A percentile compares a stretch with the other conserved stretches of the same genome.
These are phyloP conservation scores for Pararge aegeria DNA, from an alignment of 1,140 invertebrate genomes.

Conservation along the genomic window DNA sequence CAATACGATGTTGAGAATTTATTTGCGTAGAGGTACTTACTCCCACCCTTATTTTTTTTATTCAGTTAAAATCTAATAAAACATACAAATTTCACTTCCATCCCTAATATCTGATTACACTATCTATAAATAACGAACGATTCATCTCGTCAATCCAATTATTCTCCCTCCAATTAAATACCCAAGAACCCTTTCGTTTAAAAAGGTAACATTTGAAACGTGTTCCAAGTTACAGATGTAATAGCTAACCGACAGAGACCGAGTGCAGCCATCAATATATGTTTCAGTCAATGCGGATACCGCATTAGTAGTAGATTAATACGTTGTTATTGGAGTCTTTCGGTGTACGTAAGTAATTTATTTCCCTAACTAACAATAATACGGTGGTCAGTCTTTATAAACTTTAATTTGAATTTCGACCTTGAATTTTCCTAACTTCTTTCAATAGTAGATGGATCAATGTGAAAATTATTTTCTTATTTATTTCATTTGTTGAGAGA, in stretches of 20 bases:
- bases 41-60: no score
- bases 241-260: slow-evolving; percentile 56
- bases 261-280: slow-evolving; percentile 67
- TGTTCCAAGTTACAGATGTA: slow-evolving; percentile 47
- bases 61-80: not conserved
- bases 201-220: slow-evolving; percentile 32
- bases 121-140: slow-evolving; percentile 7
- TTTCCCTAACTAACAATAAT: no score
- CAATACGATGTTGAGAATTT: no score
- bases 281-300: slow-evolving; percentile 46
- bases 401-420: no score
- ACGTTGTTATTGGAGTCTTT: slow-evolving; percentile 12
- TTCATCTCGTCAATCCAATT: slow-evolving; percentile 15
- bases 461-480: no score
- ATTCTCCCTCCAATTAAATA: slow-evolving; percentile 30
- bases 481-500: no score
- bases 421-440: no score
- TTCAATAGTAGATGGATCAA: no score
- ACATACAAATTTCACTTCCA: not conserved
- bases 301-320: slow-evolving; percentile 39
- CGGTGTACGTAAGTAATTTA: not conserved
- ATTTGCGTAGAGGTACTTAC: no score
- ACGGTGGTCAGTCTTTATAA: not conserved
- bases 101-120: slow-evolving; percentile 2
- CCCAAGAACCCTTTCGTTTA: slow-evolving; percentile 29